Conservation (phyloP, 2,113 vertebrate genomes). For the Nothoprocta perdicaria region DNA sequence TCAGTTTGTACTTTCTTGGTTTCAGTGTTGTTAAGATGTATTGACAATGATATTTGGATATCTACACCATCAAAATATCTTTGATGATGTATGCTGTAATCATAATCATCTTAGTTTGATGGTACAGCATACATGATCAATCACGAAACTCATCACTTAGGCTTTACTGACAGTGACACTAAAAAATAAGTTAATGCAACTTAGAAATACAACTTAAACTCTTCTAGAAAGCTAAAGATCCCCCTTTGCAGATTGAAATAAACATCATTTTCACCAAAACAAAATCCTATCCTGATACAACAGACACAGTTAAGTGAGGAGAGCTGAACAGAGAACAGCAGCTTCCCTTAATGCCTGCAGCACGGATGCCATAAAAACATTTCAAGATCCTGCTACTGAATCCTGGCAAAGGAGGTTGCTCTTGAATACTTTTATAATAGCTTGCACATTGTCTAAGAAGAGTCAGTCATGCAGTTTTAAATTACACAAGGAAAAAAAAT, state of each 20-base stretch:
- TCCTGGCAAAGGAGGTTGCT: conserved; percentile 35
- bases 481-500: background rate
- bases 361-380: conserved; percentile 34
- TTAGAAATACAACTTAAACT: background rate
- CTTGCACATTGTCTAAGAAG: conserved; percentile 62
- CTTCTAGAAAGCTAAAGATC: background rate
- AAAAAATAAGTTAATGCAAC: background rate
- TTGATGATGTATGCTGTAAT: too few relatives aligned
- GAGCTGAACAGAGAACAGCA: background rate
- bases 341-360: conserved; percentile 35
- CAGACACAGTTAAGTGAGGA: background rate
- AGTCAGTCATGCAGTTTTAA: conserved; percentile 25
- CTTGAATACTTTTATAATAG: conserved; percentile 61
- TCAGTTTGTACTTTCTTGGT: conserved; percentile 18
- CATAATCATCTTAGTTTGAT: too few relatives aligned
- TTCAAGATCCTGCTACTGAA: conserved; percentile 54
- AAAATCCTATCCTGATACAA: background rate
- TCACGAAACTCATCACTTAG: background rate
- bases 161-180: background rate
- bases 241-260: background rate
- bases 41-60: background rate
- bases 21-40: conserved; percentile 23
- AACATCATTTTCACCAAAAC: background rate
- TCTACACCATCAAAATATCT: background rate
- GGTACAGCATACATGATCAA: too few relatives aligned